Evolutionary conservation across 2,797 vertebrate species (phyloP).

Genomic region (Danio kyathit): DNA sequence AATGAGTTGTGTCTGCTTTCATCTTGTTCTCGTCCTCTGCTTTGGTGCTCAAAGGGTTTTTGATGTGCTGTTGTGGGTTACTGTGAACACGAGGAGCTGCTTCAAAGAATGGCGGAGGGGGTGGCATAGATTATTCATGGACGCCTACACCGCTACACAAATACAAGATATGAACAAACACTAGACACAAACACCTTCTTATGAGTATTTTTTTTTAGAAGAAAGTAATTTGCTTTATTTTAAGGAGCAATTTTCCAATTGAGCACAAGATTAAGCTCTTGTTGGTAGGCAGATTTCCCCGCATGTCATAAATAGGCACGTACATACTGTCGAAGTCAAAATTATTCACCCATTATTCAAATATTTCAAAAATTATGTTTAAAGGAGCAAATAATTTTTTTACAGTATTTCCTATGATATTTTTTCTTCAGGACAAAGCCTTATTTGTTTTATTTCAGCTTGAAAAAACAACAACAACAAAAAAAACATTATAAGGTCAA

Average conservation of each 20-base stretch:
- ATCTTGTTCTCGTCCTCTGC: background rate
- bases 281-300: background rate
- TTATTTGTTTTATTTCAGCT: too few relatives aligned
- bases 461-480: too few relatives aligned
- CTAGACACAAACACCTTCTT: background rate
- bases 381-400: too few relatives aligned
- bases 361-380: too few relatives aligned
- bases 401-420: too few relatives aligned
- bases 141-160: slow-evolving; percentile 6
- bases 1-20: slow-evolving; percentile 2
- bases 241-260: background rate
- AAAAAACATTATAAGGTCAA: too few relatives aligned
- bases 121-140: slow-evolving; percentile 21
- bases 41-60: slow-evolving; percentile 2
- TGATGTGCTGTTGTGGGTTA: slow-evolving; percentile 12
- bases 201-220: background rate
- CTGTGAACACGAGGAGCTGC: background rate
- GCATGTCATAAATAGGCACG: background rate
- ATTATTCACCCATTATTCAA: too few relatives aligned
- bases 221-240: background rate
- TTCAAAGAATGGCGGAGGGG: slow-evolving; percentile 5
- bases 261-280: background rate
- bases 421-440: too few relatives aligned
- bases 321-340: too few relatives aligned
- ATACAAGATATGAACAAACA: slow-evolving; percentile 11